phyloP scores from a whole-genome alignment of 2,797 vertebrate species.

The Hemibagrus guttatus region DNA sequence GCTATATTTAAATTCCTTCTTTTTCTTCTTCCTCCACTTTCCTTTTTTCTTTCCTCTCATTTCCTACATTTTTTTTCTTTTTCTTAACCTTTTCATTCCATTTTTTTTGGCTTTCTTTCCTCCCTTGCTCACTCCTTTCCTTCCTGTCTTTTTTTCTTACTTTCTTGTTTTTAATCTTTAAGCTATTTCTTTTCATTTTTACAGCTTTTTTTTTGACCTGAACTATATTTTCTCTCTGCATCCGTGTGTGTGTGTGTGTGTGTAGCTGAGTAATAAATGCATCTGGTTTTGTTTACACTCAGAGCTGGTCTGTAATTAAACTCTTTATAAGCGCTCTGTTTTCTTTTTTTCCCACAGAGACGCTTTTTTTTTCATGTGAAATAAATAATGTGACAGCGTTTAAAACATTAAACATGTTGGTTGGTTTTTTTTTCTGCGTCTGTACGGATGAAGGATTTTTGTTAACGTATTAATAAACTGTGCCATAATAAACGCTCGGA shows the following conservation, averaged over 20 bases:
- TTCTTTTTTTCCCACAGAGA: conserved; percentile 22
- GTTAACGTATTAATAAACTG: conserved; percentile 25
- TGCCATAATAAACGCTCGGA: conserved; percentile 34
- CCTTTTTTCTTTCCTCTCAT: no score
- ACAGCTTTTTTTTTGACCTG: neutral
- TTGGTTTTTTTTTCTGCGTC: conserved; percentile 17
- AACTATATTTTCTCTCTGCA: neutral
- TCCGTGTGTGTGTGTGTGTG: conserved; percentile 27
- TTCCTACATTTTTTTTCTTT: no score
- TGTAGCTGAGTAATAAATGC: conserved; percentile 48
- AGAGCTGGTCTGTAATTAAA: conserved; percentile 47
- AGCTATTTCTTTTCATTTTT: neutral
- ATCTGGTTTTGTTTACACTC: conserved; percentile 56
- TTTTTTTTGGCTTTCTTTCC: no score
- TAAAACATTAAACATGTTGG: conserved; percentile 24
- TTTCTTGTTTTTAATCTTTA: neutral
- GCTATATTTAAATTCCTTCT: no score
- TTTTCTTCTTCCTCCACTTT: no score
- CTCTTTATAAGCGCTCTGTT: conserved; percentile 30
- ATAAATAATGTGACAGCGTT: conserved; percentile 32
- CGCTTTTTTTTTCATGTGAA: conserved; percentile 48
- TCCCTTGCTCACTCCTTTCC: neutral
- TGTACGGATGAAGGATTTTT: conserved; percentile 16
- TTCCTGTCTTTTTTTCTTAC: neutral
- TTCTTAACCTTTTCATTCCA: no score